Base-by-base conservation (phyloP, 2,113 vertebrate species). In the Xenus cinereus region DNA sequence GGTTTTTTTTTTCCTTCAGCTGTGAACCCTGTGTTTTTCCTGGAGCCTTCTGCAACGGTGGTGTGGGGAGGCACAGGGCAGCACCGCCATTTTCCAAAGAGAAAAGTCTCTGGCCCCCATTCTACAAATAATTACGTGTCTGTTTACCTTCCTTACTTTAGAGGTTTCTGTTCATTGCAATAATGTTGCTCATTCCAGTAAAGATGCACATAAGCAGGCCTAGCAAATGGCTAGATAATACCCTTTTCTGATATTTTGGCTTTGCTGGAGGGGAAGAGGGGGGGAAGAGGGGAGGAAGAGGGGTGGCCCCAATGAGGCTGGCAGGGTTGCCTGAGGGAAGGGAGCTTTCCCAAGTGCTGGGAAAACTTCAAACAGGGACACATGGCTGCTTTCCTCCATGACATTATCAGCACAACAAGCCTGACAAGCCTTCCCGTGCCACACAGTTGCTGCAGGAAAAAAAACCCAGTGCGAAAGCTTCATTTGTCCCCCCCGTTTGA, bases 51-150 rank as follows among this genome's bases (percentile, higher is more conserved):
- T 2, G 0, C 30, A 21, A 60, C 7, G 12, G 19, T 15, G 6
- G 2, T 62, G 56, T 19, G 39, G 64, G 56, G 77, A 63, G n/a
- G 32, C 0, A 2, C 14, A 9, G 10, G 66, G n/a, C 74, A 82
- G 37, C 0, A 0, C 35, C 10, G 4, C 73, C 59, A 35, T 91
- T 48, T 88, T 45, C 81, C 57, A 41, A 56, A 56, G 51, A 8
- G 8, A 23, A 28, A 50, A 63, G 27, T 39, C 0, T 0, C 59
- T 12, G 10, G 64, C 46, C 46, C 39, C 37, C 24, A 3, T 18
- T n/a, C 32, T 78, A 6, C 2, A 3, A 33, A 24, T 9, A 35
- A 17, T 54, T 22, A 27, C 10, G 9, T 1, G 0, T 1, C 12
- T 13, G 1, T 46, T 54, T 46, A 33, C 16, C 16, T 71, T 71